Conservation (phyloP, 2,888 invertebrate genomes). For the Ochropleura plecta region DNA sequence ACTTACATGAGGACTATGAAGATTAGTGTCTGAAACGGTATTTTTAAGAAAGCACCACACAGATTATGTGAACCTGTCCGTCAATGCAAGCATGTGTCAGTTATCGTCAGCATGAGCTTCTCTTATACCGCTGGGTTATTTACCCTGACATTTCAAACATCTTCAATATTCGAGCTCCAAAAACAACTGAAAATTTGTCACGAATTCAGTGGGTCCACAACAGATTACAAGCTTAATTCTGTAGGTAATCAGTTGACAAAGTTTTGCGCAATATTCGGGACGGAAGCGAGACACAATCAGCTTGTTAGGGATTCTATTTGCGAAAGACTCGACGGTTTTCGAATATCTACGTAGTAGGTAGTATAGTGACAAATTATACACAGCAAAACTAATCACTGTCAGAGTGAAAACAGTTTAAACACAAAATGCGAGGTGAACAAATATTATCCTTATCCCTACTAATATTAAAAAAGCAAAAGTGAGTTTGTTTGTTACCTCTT, state of each 20-base stretch:
- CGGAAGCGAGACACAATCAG: constrained; percentile 29
- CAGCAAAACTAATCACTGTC: neutral
- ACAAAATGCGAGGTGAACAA: neutral
- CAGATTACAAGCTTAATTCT: constrained; percentile 39
- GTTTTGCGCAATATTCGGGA: constrained; percentile 40
- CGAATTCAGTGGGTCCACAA: constrained; percentile 27
- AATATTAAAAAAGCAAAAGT: no score
- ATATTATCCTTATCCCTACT: no score
- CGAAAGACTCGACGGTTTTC: neutral
- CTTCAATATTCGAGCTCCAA: neutral
- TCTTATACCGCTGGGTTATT: no score
- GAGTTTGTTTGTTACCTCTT: no score
- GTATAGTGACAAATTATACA: neutral
- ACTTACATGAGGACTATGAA: no score
- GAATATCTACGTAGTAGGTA: neutral
- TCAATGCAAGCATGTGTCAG: no score
- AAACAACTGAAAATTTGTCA: constrained; percentile 6
- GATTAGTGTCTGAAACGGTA: no score
- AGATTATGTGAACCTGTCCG: no score
- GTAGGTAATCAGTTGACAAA: constrained; percentile 34
- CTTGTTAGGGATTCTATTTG: constrained; percentile 37
- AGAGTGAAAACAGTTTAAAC: neutral
- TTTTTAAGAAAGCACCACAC: no score
- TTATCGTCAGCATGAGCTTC: no score
- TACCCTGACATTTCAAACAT: no score